A percentile compares a stretch with the other conserved stretches of the same genome.
Conservation (phyloP, 2,113 vertebrate genomes). For the Anseranas semipalmata region DNA sequence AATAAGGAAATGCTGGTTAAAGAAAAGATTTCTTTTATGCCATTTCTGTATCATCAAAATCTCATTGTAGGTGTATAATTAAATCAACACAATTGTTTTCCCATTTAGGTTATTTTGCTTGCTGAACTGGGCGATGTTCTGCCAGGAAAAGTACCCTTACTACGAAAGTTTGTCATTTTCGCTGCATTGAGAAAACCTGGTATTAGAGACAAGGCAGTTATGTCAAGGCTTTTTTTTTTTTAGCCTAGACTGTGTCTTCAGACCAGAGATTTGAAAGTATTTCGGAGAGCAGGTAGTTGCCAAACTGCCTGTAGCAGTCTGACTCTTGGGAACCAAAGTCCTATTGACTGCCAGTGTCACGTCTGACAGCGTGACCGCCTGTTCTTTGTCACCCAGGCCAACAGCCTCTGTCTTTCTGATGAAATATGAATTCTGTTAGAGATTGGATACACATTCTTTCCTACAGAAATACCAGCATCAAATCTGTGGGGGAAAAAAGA, state of each 20-base stretch:
- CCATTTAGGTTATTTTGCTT: slow-evolving; percentile 13
- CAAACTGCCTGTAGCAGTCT: neutral
- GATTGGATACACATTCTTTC: neutral
- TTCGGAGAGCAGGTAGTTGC: neutral
- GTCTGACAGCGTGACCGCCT: neutral
- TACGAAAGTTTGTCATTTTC: neutral
- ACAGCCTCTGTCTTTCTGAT: neutral
- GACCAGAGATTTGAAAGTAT: neutral
- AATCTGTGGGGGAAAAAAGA: neutral
- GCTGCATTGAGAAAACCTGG: neutral
- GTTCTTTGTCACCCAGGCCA: neutral
- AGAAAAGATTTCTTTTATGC: neutral
- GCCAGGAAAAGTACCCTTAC: neutral
- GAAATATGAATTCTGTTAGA: neutral
- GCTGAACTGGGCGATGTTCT: neutral
- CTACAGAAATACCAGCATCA: neutral
- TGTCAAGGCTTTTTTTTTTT: neutral
- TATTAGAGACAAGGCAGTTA: neutral
- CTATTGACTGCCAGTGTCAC: neutral
- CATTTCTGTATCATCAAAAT: neutral
- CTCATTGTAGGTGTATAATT: slow-evolving; percentile 28
- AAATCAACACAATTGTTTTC: neutral
- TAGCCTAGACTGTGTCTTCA: neutral
- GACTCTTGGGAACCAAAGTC: neutral
- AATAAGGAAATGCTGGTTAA: slow-evolving; percentile 12